These are phyloP conservation scores for Chrysomela aeneicollis DNA, from an alignment of 2,888 invertebrate genomes.

Conservation along the genomic window DNA sequence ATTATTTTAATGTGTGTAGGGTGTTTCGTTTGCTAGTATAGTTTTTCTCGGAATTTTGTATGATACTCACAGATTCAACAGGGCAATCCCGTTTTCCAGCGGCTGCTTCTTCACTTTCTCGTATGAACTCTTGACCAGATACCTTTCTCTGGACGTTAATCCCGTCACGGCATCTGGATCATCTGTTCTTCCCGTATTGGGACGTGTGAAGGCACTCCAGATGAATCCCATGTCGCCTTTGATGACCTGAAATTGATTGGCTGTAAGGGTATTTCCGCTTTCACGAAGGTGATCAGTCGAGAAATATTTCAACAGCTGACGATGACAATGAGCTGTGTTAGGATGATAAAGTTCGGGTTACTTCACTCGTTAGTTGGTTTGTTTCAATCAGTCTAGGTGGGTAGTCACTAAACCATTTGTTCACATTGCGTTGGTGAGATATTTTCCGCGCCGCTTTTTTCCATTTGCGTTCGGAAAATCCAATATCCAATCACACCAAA, in stretches of 20 bases:
- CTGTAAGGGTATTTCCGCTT: not conserved
- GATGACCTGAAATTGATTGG: not conserved
- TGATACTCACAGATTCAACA: slow-evolving; percentile 46
- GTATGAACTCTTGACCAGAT: slow-evolving; percentile 48
- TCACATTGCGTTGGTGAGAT: not conserved
- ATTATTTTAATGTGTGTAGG: not conserved
- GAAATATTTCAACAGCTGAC: not conserved
- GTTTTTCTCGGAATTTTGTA: too few relatives aligned
- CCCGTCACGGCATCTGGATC: slow-evolving; percentile 52
- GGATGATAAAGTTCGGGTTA: not conserved
- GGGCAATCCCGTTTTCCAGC: slow-evolving; percentile 46
- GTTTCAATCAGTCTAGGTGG: not conserved
- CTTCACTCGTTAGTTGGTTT: not conserved
- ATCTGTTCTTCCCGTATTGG: slow-evolving; percentile 35
- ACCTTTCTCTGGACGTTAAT: slow-evolving; percentile 50
- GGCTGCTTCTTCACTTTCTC: slow-evolving; percentile 44
- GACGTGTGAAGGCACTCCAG: slow-evolving; percentile 25
- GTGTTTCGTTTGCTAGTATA: slow-evolving; percentile 1
- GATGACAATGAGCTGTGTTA: not conserved
- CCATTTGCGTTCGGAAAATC: too few relatives aligned
- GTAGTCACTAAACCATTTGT: not conserved
- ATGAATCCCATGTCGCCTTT: slow-evolving; percentile 30
- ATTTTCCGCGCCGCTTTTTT: too few relatives aligned
- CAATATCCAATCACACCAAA: too few relatives aligned
- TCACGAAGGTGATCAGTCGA: not conserved